Evolutionary conservation across 2,888 invertebrate species (phyloP).

Genomic region (Noctua janthe): DNA sequence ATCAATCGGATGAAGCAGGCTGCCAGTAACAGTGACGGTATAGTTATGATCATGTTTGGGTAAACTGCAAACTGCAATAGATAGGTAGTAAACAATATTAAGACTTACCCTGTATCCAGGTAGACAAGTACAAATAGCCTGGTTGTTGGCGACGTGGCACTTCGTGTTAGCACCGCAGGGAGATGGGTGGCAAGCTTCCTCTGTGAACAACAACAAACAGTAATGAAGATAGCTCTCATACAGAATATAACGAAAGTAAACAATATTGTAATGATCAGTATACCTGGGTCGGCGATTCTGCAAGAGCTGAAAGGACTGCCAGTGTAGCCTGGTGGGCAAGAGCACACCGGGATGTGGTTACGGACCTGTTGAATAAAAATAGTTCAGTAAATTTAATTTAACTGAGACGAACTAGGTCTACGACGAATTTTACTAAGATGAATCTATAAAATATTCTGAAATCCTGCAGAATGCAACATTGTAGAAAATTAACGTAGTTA

Average conservation of each 20-base stretch:
- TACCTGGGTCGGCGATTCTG: conserved; percentile 94
- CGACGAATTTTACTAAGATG: background rate
- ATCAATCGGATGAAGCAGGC: background rate
- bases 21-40: background rate
- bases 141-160: conserved; percentile 94
- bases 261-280: background rate
- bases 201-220: conserved; percentile 82
- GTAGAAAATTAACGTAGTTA: background rate
- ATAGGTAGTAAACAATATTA: background rate
- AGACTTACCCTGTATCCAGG: conserved; percentile 91
- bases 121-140: conserved; percentile 95
- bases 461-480: background rate
- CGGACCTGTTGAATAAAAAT: conserved; percentile 83
- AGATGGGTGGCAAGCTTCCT: conserved; percentile 95
- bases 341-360: conserved; percentile 94
- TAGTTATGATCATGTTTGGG: background rate
- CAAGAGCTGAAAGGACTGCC: conserved; percentile 95
- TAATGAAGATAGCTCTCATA: background rate
- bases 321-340: conserved; percentile 94
- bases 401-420: background rate
- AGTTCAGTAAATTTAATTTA: too few relatives aligned
- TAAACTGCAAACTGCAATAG: background rate
- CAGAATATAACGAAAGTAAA: too few relatives aligned
- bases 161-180: conserved; percentile 95
- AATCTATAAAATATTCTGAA: background rate